Conservation (phyloP, 1,140 invertebrate genomes). For the Vanessa atalanta region DNA sequence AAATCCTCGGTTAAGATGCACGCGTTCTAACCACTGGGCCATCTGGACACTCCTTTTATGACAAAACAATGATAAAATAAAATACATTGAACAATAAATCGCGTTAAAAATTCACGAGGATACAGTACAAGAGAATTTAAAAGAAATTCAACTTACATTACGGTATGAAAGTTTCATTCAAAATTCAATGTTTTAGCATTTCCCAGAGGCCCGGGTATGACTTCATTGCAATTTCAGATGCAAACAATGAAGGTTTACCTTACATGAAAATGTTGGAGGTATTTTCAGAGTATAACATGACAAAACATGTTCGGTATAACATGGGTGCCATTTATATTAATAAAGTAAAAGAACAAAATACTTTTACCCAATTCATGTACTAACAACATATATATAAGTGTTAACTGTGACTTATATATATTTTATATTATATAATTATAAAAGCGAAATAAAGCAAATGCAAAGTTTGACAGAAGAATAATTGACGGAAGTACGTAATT, state of each 20-base stretch:
- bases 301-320: neutral
- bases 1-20: too few relatives aligned
- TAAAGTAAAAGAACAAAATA: neutral
- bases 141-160: conserved; percentile 9
- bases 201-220: conserved; percentile 1
- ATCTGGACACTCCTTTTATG: too few relatives aligned
- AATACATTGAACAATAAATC: neutral
- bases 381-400: too few relatives aligned
- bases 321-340: neutral
- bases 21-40: too few relatives aligned
- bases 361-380: too few relatives aligned
- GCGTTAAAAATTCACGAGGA: neutral
- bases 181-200: conserved; percentile 11
- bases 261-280: neutral
- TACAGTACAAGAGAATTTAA: neutral
- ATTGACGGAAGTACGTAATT: too few relatives aligned
- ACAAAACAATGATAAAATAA: too few relatives aligned
- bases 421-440: too few relatives aligned
- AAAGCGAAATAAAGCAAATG: too few relatives aligned
- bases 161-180: neutral
- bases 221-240: conserved; percentile 6
- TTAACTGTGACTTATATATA: too few relatives aligned
- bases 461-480: too few relatives aligned
- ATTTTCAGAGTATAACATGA: neutral
- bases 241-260: conserved; percentile 3